Evolutionary conservation across 2,113 vertebrate genomes (phyloP).

Genomic region (Ovibos moschatus): DNA sequence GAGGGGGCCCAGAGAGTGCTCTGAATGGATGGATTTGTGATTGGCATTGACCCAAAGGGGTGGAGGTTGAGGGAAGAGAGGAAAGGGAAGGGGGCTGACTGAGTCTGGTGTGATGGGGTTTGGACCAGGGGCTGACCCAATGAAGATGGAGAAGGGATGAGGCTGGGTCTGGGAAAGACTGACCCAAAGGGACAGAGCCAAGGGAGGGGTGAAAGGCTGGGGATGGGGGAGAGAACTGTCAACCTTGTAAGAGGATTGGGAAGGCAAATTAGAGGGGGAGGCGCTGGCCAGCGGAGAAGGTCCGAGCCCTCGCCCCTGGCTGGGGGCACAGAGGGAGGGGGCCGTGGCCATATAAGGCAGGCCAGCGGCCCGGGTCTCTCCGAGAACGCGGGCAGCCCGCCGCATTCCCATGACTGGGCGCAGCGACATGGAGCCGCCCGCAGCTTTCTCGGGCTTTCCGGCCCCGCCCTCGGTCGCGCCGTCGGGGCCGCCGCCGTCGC

Average conservation of each 20-base stretch:
- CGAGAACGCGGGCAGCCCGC: background rate
- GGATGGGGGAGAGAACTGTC: background rate
- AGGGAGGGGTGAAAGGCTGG: constrained; percentile 5
- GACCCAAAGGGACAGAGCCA: background rate
- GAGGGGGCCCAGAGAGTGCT: background rate
- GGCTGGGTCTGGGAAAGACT: constrained; percentile 14
- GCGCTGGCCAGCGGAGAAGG: background rate
- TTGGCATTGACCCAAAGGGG: background rate
- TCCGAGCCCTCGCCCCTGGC: background rate
- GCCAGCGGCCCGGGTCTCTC: background rate
- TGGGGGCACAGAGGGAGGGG: background rate
- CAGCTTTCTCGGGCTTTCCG: constrained; percentile 47
- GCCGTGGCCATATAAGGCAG: constrained; percentile 73
- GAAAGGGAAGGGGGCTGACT: background rate
- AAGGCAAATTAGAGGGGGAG: background rate
- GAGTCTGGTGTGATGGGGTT: background rate
- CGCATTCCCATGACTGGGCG: background rate
- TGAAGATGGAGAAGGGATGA: background rate
- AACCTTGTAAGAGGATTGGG: background rate
- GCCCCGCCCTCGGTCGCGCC: constrained; percentile 48
- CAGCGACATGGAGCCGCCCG: constrained; percentile 58
- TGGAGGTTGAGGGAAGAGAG: background rate
- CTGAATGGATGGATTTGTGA: background rate
- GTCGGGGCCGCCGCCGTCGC: constrained; percentile 64
- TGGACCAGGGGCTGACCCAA: background rate